Evolutionary conservation across 2,888 invertebrate species (phyloP).

Genomic region (Strigamia transsilvanica): DNA sequence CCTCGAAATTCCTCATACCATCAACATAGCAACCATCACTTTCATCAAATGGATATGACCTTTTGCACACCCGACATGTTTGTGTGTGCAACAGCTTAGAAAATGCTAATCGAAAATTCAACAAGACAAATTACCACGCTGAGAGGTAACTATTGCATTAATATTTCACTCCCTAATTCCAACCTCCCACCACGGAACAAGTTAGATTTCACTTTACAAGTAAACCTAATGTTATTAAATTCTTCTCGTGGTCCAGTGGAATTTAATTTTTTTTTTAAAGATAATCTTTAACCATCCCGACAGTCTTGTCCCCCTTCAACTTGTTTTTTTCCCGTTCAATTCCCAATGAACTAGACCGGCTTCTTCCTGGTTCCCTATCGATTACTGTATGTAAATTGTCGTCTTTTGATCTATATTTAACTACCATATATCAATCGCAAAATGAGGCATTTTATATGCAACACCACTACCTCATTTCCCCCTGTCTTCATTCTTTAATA

Average conservation of each 20-base stretch:
- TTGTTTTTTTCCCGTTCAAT: background rate
- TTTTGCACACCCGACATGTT: background rate
- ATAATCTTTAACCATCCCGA: background rate
- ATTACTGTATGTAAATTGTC: background rate
- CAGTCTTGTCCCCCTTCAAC: background rate
- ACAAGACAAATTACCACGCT: background rate
- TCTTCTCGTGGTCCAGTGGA: background rate
- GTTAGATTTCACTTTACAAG: slow-evolving; percentile 16
- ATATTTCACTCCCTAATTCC: slow-evolving; percentile 31
- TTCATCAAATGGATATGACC: slow-evolving; percentile 14
- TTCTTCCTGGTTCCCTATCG: background rate
- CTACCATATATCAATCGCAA: background rate
- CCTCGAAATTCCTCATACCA: background rate
- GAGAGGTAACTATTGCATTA: background rate
- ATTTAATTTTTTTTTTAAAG: background rate
- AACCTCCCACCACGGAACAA: background rate
- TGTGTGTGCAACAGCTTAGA: slow-evolving; percentile 19
- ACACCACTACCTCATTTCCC: background rate
- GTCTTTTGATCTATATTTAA: slow-evolving; percentile 2
- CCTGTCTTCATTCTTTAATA: background rate
- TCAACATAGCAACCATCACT: background rate
- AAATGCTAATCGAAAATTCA: slow-evolving; percentile 24
- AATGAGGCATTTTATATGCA: slow-evolving; percentile 29
- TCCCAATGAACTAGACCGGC: background rate
- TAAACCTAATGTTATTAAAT: background rate